Percentiles rank a stretch among this genome's conserved stretches.
Evolutionary conservation across 2,113 vertebrate species (phyloP).

Genomic region (Gobiocypris rarus): DNA sequence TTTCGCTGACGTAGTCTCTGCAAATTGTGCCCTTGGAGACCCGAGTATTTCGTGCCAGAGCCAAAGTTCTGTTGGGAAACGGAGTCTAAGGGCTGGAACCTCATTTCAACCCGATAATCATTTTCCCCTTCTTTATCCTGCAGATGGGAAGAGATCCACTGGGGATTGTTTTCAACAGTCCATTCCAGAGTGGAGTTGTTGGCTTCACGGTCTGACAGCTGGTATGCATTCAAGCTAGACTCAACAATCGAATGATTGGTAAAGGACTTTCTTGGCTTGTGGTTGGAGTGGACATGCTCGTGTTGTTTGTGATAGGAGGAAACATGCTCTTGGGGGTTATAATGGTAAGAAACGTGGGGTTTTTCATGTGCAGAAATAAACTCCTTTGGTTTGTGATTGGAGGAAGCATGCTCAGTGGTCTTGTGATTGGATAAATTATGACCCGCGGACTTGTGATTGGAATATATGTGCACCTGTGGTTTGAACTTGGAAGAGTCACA

Average conservation of each 20-base stretch:
- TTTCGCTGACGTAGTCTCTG: conserved; percentile 85
- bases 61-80: conserved; percentile 64
- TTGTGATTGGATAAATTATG: conserved; percentile 77
- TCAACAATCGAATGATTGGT: conserved; percentile 73
- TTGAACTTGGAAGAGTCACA: conserved; percentile 77
- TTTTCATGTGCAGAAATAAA: conserved; percentile 75
- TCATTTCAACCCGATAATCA: conserved; percentile 94
- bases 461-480: conserved; percentile 74
- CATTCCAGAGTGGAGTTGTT: conserved; percentile 82
- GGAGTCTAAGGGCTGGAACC: conserved; percentile 78
- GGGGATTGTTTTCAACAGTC: conserved; percentile 85
- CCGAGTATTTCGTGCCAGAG: conserved; percentile 66
- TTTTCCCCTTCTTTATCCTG: conserved; percentile 88
- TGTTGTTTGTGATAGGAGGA: conserved; percentile 60
- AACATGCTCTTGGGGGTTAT: conserved; percentile 71
- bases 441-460: conserved; percentile 79
- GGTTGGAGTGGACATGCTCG: conserved; percentile 73
- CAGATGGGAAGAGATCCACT: conserved; percentile 87
- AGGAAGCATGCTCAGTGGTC: conserved; percentile 72
- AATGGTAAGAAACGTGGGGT: conserved; percentile 69
- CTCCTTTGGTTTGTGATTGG: conserved; percentile 79
- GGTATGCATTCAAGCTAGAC: conserved; percentile 67
- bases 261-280: conserved; percentile 74
- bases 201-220: conserved; percentile 67
- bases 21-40: conserved; percentile 83